phyloP scores from a whole-genome alignment of 2,113 vertebrate species.

The Gnathonemus longibarbis region DNA sequence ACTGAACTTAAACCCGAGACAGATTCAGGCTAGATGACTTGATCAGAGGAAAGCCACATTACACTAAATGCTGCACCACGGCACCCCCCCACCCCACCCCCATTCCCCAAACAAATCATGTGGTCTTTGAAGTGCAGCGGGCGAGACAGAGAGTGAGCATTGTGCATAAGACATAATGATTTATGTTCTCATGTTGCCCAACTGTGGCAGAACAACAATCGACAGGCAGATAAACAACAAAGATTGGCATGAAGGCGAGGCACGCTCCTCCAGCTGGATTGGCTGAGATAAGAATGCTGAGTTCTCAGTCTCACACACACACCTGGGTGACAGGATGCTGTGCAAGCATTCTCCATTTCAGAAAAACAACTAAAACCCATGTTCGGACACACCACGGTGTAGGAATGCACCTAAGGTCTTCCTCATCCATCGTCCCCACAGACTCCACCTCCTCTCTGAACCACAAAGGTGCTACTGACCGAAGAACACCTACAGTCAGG shows the following conservation, averaged over 20 bases:
- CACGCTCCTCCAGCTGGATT: not conserved
- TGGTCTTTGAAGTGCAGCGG: not conserved
- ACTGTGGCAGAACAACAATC: not conserved
- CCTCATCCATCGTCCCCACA: not conserved
- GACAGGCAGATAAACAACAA: not conserved
- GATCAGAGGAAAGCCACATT: not conserved
- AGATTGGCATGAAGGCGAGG: not conserved
- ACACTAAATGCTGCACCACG: not conserved
- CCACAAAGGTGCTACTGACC: not conserved
- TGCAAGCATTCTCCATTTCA: not conserved
- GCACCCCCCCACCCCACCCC: not conserved
- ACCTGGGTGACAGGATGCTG: not conserved
- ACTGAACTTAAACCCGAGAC: not conserved
- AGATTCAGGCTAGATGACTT: not conserved
- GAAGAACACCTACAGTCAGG: slow-evolving; percentile 1
- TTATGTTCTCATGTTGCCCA: not conserved
- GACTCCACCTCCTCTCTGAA: not conserved
- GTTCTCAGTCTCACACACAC: not conserved
- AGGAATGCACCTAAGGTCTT: not conserved
- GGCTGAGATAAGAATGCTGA: not conserved
- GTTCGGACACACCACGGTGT: not conserved
- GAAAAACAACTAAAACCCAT: not conserved
- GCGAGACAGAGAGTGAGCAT: not conserved
- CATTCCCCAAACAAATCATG: not conserved
- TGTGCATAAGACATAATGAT: slow-evolving; percentile 1